A percentile compares a stretch with the other conserved stretches of the same genome.
phyloP scores from a whole-genome alignment of 2,888 invertebrate genomes.

The Hyles lineata region DNA sequence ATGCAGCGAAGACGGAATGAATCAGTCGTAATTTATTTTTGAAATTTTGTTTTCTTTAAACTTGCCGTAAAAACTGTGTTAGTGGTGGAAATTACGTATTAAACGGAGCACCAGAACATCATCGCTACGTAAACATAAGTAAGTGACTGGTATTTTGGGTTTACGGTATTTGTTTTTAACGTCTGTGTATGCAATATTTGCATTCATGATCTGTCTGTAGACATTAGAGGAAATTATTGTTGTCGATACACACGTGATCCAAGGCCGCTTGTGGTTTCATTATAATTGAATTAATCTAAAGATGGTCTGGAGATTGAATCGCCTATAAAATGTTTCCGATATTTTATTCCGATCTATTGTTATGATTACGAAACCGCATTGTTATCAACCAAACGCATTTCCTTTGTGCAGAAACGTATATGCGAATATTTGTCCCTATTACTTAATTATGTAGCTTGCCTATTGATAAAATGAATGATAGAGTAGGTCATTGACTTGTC shows the following conservation, averaged over 20 bases:
- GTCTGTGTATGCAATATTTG: slow-evolving; percentile 41
- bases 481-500: slow-evolving; percentile 35
- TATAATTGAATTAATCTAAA: slow-evolving; percentile 48
- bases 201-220: slow-evolving; percentile 50
- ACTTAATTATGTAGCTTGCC: slow-evolving; percentile 15
- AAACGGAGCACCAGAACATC: not conserved
- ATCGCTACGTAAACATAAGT: not conserved
- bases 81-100: slow-evolving; percentile 17
- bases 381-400: slow-evolving; percentile 53
- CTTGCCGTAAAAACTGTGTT: slow-evolving; percentile 48
- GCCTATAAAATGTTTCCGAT: not conserved
- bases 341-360: slow-evolving; percentile 43
- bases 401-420: slow-evolving; percentile 48
- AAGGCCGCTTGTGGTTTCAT: slow-evolving; percentile 56
- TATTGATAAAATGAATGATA: slow-evolving; percentile 32
- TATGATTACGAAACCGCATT: slow-evolving; percentile 59
- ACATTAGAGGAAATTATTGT: slow-evolving; percentile 61
- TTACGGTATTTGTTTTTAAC: slow-evolving; percentile 21
- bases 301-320: not conserved
- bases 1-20: slow-evolving; percentile 48
- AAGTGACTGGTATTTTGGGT: slow-evolving; percentile 12
- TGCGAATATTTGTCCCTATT: not conserved
- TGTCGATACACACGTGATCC: slow-evolving; percentile 67
- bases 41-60: slow-evolving; percentile 47
- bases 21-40: slow-evolving; percentile 68